These are phyloP conservation scores for Noctua janthe DNA, from an alignment of 2,888 invertebrate genomes.

Conservation along the genomic window DNA sequence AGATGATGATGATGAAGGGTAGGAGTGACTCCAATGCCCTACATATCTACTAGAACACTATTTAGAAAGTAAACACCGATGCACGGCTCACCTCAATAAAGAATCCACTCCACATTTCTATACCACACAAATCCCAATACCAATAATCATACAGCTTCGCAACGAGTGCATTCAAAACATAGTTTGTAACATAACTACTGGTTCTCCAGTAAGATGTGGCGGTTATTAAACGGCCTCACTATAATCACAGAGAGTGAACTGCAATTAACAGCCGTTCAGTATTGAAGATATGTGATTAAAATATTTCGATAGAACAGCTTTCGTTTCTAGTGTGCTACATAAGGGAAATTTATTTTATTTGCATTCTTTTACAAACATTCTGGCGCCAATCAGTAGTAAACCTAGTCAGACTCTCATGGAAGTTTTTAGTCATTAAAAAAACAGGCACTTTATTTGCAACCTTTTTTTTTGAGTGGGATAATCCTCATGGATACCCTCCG, in stretches of 20 bases:
- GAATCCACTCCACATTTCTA: conserved; percentile 23
- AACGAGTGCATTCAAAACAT: conserved; percentile 38
- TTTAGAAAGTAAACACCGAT: conserved; percentile 33
- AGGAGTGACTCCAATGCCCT: neutral
- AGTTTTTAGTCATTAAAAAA: too few relatives aligned
- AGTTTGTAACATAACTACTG: conserved; percentile 53
- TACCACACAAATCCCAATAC: neutral
- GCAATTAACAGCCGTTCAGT: conserved; percentile 52
- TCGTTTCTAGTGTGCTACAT: conserved; percentile 36
- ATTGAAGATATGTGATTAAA: conserved; percentile 57
- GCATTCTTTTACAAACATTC: neutral
- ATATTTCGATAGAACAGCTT: conserved; percentile 59
- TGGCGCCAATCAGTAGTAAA: neutral
- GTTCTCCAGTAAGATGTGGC: conserved; percentile 23
- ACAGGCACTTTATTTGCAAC: too few relatives aligned
- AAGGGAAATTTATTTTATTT: neutral
- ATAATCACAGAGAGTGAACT: conserved; percentile 52
- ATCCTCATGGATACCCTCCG: too few relatives aligned
- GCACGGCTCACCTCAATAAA: conserved; percentile 17
- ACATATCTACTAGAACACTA: neutral
- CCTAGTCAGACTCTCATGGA: too few relatives aligned
- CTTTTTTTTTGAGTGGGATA: too few relatives aligned
- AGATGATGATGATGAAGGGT: neutral
- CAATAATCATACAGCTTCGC: conserved; percentile 35
- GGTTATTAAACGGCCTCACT: conserved; percentile 47